Conservation (phyloP, 2,888 invertebrate genomes). For the Agrochola circellaris region DNA sequence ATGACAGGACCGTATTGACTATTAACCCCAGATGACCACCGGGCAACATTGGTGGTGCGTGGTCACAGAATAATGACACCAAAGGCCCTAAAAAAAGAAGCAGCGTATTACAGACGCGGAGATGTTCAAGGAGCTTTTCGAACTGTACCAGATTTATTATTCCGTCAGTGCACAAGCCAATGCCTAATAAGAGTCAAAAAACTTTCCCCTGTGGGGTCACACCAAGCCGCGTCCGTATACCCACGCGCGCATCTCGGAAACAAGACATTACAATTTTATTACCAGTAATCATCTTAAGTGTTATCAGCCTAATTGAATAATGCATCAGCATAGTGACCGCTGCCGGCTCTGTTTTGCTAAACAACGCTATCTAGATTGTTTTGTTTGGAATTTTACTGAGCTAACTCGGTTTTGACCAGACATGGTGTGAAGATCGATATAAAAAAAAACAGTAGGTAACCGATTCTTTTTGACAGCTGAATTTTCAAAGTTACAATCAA, state of each 20-base stretch:
- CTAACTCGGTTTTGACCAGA: constrained; percentile 8
- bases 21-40: not conserved
- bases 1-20: not conserved
- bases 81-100: not conserved
- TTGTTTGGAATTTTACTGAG: constrained; percentile 45
- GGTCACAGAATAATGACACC: not conserved
- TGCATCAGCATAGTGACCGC: constrained; percentile 81
- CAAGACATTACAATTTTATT: constrained; percentile 90
- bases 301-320: constrained; percentile 90
- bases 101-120: not conserved
- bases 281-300: constrained; percentile 89
- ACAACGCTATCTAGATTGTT: constrained; percentile 57
- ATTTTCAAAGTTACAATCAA: not conserved
- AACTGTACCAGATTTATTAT: constrained; percentile 13
- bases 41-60: not conserved
- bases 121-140: not conserved
- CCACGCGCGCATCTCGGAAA: constrained; percentile 87
- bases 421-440: not conserved
- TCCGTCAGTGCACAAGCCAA: constrained; percentile 1
- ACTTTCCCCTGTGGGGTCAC: constrained; percentile 65
- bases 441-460: not conserved
- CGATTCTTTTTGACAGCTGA: not conserved
- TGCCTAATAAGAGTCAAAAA: constrained; percentile 45
- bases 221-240: constrained; percentile 62
- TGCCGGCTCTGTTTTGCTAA: constrained; percentile 68